Percentiles rank a stretch among this genome's conserved stretches.
Evolutionary conservation across 1,140 invertebrate species (phyloP).

Genomic region (Scaptomyza graminum): DNA sequence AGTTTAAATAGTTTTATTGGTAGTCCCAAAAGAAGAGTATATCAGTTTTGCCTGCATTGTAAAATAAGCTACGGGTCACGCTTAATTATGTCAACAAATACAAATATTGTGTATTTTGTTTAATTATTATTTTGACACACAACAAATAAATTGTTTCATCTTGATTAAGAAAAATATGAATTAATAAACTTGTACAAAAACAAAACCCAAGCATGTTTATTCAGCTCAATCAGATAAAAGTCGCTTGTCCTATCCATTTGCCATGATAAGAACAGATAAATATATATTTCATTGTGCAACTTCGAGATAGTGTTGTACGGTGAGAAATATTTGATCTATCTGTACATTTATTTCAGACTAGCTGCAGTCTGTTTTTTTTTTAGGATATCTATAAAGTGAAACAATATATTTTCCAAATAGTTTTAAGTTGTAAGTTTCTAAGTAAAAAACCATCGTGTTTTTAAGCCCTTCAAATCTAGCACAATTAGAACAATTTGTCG

Average conservation of each 20-base stretch:
- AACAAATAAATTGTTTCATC: slow-evolving; percentile 41
- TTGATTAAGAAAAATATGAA: slow-evolving; percentile 13
- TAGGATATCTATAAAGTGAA: background rate
- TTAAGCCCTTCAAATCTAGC: background rate
- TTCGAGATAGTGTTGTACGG: slow-evolving; percentile 7
- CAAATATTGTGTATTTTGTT: slow-evolving; percentile 25
- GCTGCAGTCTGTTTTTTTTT: slow-evolving; percentile 16
- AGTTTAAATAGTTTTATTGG: slow-evolving; percentile 30
- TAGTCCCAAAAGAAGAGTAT: background rate
- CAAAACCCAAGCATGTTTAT: slow-evolving; percentile 11
- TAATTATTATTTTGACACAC: slow-evolving; percentile 27
- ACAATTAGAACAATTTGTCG: background rate
- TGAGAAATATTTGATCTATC: background rate
- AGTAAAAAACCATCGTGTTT: no score
- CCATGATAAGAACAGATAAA: slow-evolving; percentile 13
- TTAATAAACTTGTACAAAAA: slow-evolving; percentile 54
- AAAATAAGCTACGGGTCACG: background rate
- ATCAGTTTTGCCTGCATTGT: slow-evolving; percentile 5
- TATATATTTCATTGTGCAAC: slow-evolving; percentile 13
- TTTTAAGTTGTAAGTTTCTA: background rate
- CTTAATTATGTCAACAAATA: slow-evolving; percentile 17
- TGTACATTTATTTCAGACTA: slow-evolving; percentile 12
- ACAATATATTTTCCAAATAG: background rate
- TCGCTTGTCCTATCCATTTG: slow-evolving; percentile 9
- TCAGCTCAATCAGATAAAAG: slow-evolving; percentile 3